Evolutionary conservation across 2,113 vertebrate species (phyloP).

Genomic region (Elgaria multicarinata): DNA sequence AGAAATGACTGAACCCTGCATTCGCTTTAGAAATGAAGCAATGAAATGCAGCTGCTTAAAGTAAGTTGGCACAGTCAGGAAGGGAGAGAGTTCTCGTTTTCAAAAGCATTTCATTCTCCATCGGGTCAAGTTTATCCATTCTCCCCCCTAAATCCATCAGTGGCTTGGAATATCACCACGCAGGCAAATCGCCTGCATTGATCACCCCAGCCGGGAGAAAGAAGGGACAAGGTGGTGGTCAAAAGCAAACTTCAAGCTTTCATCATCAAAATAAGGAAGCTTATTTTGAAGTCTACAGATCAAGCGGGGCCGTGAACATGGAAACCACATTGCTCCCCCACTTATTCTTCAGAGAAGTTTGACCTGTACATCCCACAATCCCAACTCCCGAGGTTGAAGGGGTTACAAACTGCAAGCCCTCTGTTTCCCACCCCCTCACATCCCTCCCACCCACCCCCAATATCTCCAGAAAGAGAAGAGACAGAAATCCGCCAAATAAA

Average conservation of each 20-base stretch:
- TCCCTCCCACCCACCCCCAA: too few species aligned
- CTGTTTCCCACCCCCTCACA: not conserved
- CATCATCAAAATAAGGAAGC: not conserved
- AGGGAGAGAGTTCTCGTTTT: not conserved
- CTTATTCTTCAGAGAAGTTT: conserved; percentile 11
- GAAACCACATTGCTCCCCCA: not conserved
- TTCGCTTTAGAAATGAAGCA: not conserved
- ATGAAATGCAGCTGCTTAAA: not conserved
- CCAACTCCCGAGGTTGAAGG: not conserved
- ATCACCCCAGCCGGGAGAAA: not conserved
- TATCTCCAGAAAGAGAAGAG: not conserved
- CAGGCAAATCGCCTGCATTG: not conserved
- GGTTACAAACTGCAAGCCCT: not conserved
- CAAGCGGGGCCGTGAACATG: too few species aligned
- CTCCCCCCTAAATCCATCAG: conserved; percentile 32
- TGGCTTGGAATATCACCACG: conserved; percentile 55
- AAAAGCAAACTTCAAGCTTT: not conserved
- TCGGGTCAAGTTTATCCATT: not conserved
- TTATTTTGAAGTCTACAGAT: not conserved
- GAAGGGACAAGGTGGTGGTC: not conserved
- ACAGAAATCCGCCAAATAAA: not conserved
- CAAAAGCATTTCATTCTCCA: not conserved
- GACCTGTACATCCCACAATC: not conserved
- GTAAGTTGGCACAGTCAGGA: not conserved
- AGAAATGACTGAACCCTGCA: not conserved